These are phyloP conservation scores for Pollachius pollachius DNA, from an alignment of 2,113 vertebrate genomes.

Conservation along the genomic window DNA sequence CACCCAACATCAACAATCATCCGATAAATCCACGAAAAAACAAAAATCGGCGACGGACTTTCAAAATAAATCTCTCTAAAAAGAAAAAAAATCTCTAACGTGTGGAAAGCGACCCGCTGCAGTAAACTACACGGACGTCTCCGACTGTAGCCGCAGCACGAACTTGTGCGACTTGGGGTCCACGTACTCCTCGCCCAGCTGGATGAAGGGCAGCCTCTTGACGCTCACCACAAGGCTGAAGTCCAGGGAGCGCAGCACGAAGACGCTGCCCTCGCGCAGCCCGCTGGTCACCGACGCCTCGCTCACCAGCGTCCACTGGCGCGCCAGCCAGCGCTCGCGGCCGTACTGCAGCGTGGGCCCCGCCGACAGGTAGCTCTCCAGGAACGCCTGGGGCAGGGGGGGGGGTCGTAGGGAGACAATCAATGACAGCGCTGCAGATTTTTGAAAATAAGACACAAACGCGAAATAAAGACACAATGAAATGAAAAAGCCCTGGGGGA, in stretches of 20 bases:
- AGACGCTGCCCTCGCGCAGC: constrained; percentile 83
- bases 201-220: constrained; percentile 89
- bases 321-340: constrained; percentile 85
- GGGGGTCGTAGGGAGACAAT: background rate
- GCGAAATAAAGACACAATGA: no score
- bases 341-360: constrained; percentile 93
- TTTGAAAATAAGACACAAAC: background rate
- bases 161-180: constrained; percentile 98
- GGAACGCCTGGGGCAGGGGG: constrained; percentile 78
- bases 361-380: constrained; percentile 87
- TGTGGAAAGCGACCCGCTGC: background rate
- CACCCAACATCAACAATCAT: constrained; percentile 42
- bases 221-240: constrained; percentile 90
- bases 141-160: constrained; percentile 92
- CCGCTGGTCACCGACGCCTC: constrained; percentile 91
- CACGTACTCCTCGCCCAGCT: constrained; percentile 91
- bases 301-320: constrained; percentile 92
- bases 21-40: constrained; percentile 36
- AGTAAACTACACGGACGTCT: constrained; percentile 85
- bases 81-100: constrained; percentile 1
- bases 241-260: constrained; percentile 89
- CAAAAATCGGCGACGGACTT: constrained; percentile 11
- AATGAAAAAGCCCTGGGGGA: no score
- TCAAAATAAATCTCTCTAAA: constrained; percentile 13
- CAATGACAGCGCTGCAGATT: background rate